phyloP scores from a whole-genome alignment of 2,113 vertebrate genomes.

The Gobiocypris rarus region DNA sequence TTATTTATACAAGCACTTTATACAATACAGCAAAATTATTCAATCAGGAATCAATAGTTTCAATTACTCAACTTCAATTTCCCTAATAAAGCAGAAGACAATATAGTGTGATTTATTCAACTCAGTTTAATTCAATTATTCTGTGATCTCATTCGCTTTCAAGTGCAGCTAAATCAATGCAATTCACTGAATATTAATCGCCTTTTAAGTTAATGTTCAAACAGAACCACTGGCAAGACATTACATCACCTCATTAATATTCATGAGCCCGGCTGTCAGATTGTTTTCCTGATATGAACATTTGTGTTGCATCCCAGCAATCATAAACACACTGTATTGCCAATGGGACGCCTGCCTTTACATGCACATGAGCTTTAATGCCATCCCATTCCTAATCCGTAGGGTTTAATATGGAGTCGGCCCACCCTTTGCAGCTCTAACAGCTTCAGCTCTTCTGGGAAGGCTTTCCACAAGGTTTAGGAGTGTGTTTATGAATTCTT shows the following conservation, averaged over 20 bases:
- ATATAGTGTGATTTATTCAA: background rate
- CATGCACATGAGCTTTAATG: too few species aligned
- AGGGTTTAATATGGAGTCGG: too few species aligned
- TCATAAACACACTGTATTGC: too few species aligned
- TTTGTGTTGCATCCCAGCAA: background rate
- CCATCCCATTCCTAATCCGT: too few species aligned
- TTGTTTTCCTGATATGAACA: background rate
- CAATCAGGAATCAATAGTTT: background rate
- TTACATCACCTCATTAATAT: slow-evolving; percentile 4
- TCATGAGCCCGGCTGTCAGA: background rate
- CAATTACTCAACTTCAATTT: background rate
- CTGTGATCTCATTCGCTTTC: background rate
- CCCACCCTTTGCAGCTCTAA: too few species aligned
- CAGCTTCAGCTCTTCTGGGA: too few species aligned
- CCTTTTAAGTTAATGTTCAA: background rate
- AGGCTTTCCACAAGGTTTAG: too few species aligned
- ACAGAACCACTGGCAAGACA: background rate
- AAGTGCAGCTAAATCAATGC: background rate
- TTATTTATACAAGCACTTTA: background rate
- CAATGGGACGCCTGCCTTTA: too few species aligned
- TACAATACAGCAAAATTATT: background rate
- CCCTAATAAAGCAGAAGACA: background rate
- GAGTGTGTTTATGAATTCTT: too few species aligned
- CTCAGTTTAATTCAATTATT: background rate
- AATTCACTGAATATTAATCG: background rate